Evolutionary conservation across 2,797 vertebrate species (phyloP).

Genomic region (Intellagama lesueurii): DNA sequence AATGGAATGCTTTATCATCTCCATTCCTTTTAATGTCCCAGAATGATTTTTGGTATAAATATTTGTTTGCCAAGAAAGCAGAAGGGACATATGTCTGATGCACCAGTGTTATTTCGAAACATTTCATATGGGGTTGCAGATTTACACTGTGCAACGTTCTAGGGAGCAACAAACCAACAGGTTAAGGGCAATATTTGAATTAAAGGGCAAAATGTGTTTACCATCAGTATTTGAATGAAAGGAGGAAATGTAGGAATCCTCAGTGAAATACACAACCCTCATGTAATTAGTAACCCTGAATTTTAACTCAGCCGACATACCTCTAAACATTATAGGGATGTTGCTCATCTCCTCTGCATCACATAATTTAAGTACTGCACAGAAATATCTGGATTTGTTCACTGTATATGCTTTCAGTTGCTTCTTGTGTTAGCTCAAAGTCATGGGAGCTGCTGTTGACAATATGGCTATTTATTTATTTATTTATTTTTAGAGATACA

Average conservation of each 20-base stretch:
- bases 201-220: not conserved
- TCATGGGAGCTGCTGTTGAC: not conserved
- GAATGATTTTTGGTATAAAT: constrained; percentile 41
- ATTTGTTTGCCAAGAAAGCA: constrained; percentile 49
- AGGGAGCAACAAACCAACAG: not conserved
- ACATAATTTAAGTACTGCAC: not conserved
- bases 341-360: not conserved
- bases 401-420: not conserved
- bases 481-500: not conserved
- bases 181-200: too few relatives aligned
- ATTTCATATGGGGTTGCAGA: constrained; percentile 1
- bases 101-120: constrained; percentile 27
- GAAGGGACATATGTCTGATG: constrained; percentile 27
- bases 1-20: not conserved
- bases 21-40: constrained; percentile 1
- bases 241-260: not conserved
- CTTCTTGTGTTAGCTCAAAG: not conserved
- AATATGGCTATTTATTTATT: not conserved
- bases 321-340: not conserved
- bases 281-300: not conserved
- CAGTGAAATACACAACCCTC: not conserved
- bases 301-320: not conserved
- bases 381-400: not conserved
- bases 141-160: not conserved
- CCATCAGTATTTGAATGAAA: too few relatives aligned